phyloP scores from a whole-genome alignment of 2,113 vertebrate genomes.

The Camelus dromedarius region DNA sequence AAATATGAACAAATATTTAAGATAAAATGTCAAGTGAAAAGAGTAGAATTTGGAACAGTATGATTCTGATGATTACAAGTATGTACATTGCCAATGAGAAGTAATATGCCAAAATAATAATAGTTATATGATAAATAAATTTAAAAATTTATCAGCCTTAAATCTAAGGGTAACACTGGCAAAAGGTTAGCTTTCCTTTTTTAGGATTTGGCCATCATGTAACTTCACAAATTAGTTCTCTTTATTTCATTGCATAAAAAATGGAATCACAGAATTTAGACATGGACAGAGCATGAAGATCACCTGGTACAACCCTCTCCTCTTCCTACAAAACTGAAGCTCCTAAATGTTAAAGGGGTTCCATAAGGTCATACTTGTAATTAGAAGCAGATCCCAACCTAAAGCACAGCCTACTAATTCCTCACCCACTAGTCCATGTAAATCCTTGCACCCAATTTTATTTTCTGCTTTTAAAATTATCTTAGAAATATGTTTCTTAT shows the following conservation, averaged over 20 bases:
- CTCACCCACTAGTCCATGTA: neutral
- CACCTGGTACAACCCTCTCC: neutral
- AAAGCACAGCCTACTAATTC: neutral
- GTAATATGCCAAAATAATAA: neutral
- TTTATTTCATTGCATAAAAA: neutral
- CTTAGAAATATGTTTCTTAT: slow-evolving; percentile 51
- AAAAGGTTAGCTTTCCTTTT: slow-evolving; percentile 48
- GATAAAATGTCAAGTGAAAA: neutral
- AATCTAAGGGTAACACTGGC: neutral
- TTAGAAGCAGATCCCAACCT: neutral
- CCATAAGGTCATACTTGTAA: neutral
- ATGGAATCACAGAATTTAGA: slow-evolving; percentile 25
- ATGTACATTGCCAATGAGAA: neutral
- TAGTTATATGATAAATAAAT: neutral
- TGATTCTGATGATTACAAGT: neutral
- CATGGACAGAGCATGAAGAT: neutral
- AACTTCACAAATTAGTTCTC: neutral
- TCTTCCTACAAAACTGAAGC: neutral
- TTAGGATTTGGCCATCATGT: neutral
- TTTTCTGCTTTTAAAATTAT: slow-evolving; percentile 59
- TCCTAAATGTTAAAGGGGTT: neutral
- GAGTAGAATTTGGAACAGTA: neutral
- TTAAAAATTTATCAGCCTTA: neutral
- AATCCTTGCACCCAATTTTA: slow-evolving; percentile 57
- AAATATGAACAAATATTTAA: neutral